Percentiles rank a stretch among this genome's conserved stretches.
phyloP scores from a whole-genome alignment of 2,888 invertebrate species.

The Rhopalosiphum nymphaeae region DNA sequence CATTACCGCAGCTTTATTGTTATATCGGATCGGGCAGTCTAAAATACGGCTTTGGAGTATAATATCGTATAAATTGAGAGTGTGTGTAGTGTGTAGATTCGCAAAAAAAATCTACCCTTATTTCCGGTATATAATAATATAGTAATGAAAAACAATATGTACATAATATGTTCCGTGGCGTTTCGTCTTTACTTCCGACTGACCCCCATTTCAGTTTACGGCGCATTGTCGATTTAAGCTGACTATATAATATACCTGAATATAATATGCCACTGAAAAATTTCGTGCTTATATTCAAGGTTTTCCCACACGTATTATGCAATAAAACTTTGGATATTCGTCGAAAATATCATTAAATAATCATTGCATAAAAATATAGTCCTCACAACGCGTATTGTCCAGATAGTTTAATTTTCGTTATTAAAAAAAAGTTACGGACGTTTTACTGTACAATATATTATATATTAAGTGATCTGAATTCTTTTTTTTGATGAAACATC shows the following conservation, averaged over 20 bases:
- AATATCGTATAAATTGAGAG: background rate
- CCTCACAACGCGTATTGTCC: background rate
- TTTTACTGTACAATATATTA: background rate
- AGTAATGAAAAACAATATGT: background rate
- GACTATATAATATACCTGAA: background rate
- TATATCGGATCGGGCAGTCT: background rate
- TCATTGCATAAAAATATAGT: background rate
- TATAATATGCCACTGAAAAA: background rate
- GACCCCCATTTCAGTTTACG: background rate
- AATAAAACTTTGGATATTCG: background rate
- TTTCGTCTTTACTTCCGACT: background rate
- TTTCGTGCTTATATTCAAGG: background rate
- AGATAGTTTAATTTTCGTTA: background rate
- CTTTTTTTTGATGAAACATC: background rate
- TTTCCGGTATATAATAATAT: background rate
- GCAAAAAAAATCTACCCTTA: background rate
- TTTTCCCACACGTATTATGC: background rate
- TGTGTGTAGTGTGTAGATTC: background rate
- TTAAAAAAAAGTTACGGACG: background rate
- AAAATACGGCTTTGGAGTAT: background rate
- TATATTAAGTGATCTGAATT: background rate
- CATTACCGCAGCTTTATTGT: background rate
- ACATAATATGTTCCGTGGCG: background rate
- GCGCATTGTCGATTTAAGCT: background rate
- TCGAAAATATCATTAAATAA: background rate